A percentile compares a stretch with the other conserved stretches of the same genome.
Conservation (phyloP, 2,797 vertebrate species). For the Gallinago nigripennis region DNA sequence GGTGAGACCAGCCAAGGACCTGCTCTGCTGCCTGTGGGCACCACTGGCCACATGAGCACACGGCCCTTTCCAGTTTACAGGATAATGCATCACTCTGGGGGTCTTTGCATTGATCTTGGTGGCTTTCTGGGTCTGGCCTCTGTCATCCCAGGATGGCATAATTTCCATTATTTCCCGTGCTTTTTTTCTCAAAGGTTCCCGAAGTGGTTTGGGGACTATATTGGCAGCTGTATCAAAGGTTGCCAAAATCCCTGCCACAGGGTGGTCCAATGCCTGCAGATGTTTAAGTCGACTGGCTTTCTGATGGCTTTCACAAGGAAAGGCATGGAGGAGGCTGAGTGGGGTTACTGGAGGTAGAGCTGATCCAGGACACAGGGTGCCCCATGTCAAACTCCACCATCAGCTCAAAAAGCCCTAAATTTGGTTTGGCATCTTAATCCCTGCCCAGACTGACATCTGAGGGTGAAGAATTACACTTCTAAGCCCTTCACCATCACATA, state of each 20-base stretch:
- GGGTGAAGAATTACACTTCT: not conserved
- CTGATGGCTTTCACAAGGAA: not conserved
- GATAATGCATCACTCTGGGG: not conserved
- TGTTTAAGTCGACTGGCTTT: not conserved
- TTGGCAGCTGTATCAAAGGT: not conserved
- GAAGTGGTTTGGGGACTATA: not conserved
- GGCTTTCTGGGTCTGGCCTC: not conserved
- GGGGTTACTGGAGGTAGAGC: not conserved
- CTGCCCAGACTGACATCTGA: not conserved
- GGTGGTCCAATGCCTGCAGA: not conserved
- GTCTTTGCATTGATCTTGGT: not conserved
- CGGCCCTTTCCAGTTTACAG: fast-evolving
- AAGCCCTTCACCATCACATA: not conserved
- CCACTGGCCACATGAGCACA: too few species aligned
- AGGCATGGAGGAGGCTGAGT: not conserved
- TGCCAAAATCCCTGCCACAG: not conserved
- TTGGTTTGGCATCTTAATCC: not conserved
- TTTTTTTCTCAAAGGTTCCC: not conserved
- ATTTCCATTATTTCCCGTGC: not conserved
- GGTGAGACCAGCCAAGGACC: not conserved
- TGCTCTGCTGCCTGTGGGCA: not conserved
- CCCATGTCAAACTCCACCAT: not conserved
- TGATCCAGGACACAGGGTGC: not conserved
- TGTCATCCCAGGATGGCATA: not conserved
- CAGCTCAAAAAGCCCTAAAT: not conserved